A percentile compares a stretch with the other conserved stretches of the same genome.
These are phyloP conservation scores for Sula dactylatra DNA, from an alignment of 2,113 vertebrate genomes.

Conservation along the genomic window DNA sequence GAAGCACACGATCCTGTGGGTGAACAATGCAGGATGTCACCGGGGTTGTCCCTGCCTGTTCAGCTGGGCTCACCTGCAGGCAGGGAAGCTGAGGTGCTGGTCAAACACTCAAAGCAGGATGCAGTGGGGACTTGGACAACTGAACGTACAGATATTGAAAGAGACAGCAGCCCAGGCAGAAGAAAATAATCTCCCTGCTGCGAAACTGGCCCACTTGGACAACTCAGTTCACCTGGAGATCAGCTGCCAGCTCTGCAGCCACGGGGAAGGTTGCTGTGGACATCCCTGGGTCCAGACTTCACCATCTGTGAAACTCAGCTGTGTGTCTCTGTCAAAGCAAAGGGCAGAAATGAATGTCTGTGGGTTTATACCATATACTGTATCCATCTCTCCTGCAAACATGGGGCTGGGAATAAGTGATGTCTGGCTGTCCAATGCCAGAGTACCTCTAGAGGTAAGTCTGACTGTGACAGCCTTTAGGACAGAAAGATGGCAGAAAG, in stretches of 20 bases:
- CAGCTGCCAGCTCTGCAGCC: neutral
- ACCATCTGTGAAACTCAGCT: neutral
- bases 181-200: neutral
- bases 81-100: neutral
- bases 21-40: neutral
- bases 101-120: neutral
- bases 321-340: neutral
- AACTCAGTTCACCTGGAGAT: neutral
- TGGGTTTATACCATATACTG: neutral
- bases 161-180: neutral
- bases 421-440: too few species aligned
- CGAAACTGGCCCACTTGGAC: neutral
- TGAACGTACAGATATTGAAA: neutral
- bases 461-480: neutral
- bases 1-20: neutral
- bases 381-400: neutral
- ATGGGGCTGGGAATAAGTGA: neutral
- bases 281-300: neutral
- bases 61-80: neutral
- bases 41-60: neutral
- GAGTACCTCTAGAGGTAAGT: neutral
- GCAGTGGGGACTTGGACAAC: neutral
- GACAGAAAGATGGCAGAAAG: neutral
- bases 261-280: neutral
- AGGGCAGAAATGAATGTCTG: neutral